Percentiles rank a stretch among this genome's conserved stretches.
phyloP scores from a whole-genome alignment of 1,140 invertebrate species.

The Atopsyche davidsoni region DNA sequence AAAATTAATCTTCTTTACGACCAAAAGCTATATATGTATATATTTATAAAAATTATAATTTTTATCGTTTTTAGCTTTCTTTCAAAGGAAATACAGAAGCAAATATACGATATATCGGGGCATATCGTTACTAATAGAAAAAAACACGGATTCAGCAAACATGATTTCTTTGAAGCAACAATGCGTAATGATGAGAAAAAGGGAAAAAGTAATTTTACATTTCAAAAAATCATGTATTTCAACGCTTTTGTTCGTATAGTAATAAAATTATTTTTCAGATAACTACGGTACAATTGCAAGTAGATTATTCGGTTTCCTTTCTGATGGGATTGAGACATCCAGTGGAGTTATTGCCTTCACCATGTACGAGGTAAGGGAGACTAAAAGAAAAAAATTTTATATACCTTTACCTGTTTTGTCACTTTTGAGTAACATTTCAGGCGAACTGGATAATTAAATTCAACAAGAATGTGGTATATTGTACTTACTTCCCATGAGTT shows the following conservation, averaged over 20 bases:
- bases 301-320: constrained; percentile 19
- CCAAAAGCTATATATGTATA: neutral
- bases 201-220: too few relatives aligned
- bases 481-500: too few relatives aligned
- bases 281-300: too few relatives aligned
- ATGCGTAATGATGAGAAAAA: constrained; percentile 12
- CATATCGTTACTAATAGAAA: constrained; percentile 15
- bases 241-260: neutral
- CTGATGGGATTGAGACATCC: constrained; percentile 26
- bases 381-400: neutral
- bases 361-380: constrained; percentile 18
- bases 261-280: too few relatives aligned
- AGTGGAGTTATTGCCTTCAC: constrained; percentile 17
- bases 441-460: too few relatives aligned
- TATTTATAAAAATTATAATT: constrained; percentile 2
- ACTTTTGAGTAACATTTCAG: too few relatives aligned
- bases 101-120: constrained; percentile 10
- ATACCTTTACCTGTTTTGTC: neutral
- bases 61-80: constrained; percentile 15
- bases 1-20: neutral
- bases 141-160: constrained; percentile 10
- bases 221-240: too few relatives aligned
- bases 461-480: too few relatives aligned
- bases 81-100: constrained; percentile 7
- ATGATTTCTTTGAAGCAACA: constrained; percentile 24